These are phyloP conservation scores for Drosophila quadrilineata DNA, from an alignment of 1,140 invertebrate genomes.

Conservation along the genomic window DNA sequence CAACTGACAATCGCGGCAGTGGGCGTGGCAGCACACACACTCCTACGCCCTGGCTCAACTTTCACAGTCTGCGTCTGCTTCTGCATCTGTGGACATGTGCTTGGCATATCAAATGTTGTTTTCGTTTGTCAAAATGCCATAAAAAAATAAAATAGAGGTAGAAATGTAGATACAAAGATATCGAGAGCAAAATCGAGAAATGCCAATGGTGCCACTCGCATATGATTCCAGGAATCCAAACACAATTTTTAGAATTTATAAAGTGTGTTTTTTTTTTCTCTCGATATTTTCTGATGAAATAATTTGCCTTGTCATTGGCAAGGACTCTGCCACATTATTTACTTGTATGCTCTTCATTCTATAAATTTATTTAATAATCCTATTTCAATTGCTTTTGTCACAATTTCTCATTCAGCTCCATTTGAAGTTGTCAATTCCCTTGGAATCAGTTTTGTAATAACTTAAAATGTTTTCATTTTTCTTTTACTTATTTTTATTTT, in stretches of 20 bases:
- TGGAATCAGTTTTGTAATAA: slow-evolving; percentile 25
- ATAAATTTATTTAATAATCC: slow-evolving; percentile 2
- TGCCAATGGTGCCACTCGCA: too few species aligned
- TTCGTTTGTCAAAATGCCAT: slow-evolving; percentile 58
- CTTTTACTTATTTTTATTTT: background rate
- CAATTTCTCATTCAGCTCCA: slow-evolving; percentile 18
- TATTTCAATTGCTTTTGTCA: slow-evolving; percentile 21
- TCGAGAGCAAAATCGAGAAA: slow-evolving; percentile 30
- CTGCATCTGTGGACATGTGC: too few species aligned
- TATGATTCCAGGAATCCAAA: too few species aligned
- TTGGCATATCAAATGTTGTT: slow-evolving; percentile 61
- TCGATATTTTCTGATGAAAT: background rate
- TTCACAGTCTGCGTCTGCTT: slow-evolving; percentile 16
- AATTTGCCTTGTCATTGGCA: background rate
- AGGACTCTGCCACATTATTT: too few species aligned
- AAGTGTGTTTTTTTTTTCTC: background rate
- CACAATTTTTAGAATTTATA: background rate
- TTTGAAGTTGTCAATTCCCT: slow-evolving; percentile 12
- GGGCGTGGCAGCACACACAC: background rate
- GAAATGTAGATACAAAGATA: too few species aligned
- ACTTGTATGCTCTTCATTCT: background rate
- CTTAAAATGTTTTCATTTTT: slow-evolving; percentile 6
- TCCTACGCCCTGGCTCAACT: background rate
- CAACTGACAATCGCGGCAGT: slow-evolving; percentile 32
- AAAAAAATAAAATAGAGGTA: slow-evolving; percentile 35